Evolutionary conservation across 53 echinoderm and acorn worm species (phyloP).

Genomic region (Astropecten irregularis): DNA sequence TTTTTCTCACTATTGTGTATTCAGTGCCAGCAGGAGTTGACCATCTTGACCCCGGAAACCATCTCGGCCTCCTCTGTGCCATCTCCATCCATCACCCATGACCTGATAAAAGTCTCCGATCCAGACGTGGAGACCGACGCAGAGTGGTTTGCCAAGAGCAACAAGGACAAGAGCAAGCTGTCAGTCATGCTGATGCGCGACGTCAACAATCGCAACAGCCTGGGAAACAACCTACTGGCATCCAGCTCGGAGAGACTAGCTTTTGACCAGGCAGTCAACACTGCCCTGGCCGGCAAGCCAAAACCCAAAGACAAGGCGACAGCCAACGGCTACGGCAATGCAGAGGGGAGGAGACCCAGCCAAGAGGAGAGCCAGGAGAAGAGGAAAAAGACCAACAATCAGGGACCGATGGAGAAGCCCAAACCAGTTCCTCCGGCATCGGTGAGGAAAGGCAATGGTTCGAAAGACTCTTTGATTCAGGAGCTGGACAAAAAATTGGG

Average conservation of each 20-base stretch:
- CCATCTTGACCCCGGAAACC: slow-evolving; percentile 38
- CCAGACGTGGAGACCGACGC: slow-evolving; percentile 6
- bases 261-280: slow-evolving; percentile 51
- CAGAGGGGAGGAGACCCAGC: slow-evolving; percentile 8
- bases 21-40: slow-evolving; percentile 62
- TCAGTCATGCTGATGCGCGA: slow-evolving; percentile 61
- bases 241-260: slow-evolving; percentile 57
- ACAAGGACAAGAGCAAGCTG: slow-evolving; percentile 44
- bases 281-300: slow-evolving; percentile 7
- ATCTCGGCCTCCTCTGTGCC: slow-evolving; percentile 16
- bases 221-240: slow-evolving; percentile 55
- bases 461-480: slow-evolving; percentile 5
- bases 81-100: slow-evolving; percentile 45
- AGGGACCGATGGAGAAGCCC: slow-evolving; percentile 8
- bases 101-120: slow-evolving; percentile 44
- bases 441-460: neutral
- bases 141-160: slow-evolving; percentile 40
- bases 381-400: neutral
- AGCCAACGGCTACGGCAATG: neutral
- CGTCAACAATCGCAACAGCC: slow-evolving; percentile 53
- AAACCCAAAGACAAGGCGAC: slow-evolving; percentile 12
- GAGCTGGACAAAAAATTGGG: neutral
- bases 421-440: slow-evolving; percentile 7
- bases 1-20: too few species aligned
- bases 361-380: slow-evolving; percentile 5